phyloP scores from a whole-genome alignment of 2,888 invertebrate genomes.

The Microplitis deprimator region DNA sequence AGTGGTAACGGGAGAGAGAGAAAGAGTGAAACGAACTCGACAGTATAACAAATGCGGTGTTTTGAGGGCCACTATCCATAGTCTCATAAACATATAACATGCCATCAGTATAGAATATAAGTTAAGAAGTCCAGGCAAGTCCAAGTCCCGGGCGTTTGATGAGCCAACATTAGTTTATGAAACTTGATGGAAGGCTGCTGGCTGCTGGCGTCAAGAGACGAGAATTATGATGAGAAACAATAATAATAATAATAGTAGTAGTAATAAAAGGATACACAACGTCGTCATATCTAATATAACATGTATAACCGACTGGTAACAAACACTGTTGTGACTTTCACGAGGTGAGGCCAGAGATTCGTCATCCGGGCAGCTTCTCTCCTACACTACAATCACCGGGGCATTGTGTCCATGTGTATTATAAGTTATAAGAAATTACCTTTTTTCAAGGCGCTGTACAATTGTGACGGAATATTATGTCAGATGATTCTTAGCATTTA shows the following conservation, averaged over 20 bases:
- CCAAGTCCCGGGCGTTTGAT: conserved; percentile 55
- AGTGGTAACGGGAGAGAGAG: conserved; percentile 7
- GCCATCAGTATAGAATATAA: background rate
- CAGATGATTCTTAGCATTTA: conserved; percentile 30
- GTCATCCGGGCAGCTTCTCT: conserved; percentile 58
- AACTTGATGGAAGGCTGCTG: conserved; percentile 61
- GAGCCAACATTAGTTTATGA: conserved; percentile 61
- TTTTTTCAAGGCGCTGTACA: conserved; percentile 47
- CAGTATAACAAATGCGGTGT: conserved; percentile 67
- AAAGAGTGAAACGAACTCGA: conserved; percentile 36
- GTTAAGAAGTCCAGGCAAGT: conserved; percentile 30
- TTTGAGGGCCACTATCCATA: conserved; percentile 56
- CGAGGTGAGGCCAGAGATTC: conserved; percentile 65
- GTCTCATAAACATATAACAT: background rate
- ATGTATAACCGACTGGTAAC: conserved; percentile 50
- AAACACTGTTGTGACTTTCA: conserved; percentile 69
- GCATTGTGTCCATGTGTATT: conserved; percentile 56
- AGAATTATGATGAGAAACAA: conserved; percentile 35
- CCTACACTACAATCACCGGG: conserved; percentile 58
- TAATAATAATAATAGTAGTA: conserved; percentile 22
- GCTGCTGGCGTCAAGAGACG: conserved; percentile 51
- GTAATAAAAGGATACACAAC: conserved; percentile 31
- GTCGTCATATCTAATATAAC: conserved; percentile 1
- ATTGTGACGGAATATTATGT: conserved; percentile 33
- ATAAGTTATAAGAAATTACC: conserved; percentile 57